Percentiles rank a stretch among this genome's conserved stretches.
Evolutionary conservation across 1,140 invertebrate species (phyloP).

Genomic region (Centruroides sculpturatus): DNA sequence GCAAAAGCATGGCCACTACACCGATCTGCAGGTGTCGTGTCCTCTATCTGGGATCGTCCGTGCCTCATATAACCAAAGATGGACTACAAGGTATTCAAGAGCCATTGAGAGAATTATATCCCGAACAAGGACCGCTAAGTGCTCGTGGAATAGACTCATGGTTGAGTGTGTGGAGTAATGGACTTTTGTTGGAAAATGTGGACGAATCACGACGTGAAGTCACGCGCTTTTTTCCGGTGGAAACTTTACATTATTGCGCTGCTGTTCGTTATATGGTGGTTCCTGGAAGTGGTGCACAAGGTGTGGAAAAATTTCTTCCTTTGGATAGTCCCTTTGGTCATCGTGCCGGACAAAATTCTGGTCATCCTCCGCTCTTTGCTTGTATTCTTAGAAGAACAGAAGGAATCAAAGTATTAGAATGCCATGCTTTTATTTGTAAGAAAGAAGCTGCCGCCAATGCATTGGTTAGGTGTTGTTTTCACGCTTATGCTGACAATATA

Average conservation of each 20-base stretch:
- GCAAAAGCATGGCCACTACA: slow-evolving; percentile 37
- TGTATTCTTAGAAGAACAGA: slow-evolving; percentile 86
- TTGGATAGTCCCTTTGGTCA: slow-evolving; percentile 89
- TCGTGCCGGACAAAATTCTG: slow-evolving; percentile 38
- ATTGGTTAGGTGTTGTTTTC: slow-evolving; percentile 82
- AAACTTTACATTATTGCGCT: slow-evolving; percentile 91
- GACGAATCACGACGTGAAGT: slow-evolving; percentile 89
- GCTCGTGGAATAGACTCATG: slow-evolving; percentile 91
- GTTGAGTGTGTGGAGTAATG: slow-evolving; percentile 94
- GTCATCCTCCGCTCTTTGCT: slow-evolving; percentile 89
- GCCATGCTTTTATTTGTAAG: slow-evolving; percentile 97
- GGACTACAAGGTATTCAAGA: slow-evolving; percentile 95
- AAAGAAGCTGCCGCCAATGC: slow-evolving; percentile 87
- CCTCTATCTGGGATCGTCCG: slow-evolving; percentile 92
- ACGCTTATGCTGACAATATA: slow-evolving; percentile 84
- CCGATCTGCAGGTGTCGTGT: slow-evolving; percentile 92
- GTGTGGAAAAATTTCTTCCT: slow-evolving; percentile 74
- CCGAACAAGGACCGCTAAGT: slow-evolving; percentile 56
- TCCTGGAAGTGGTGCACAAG: slow-evolving; percentile 33
- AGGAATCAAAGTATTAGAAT: slow-evolving; percentile 97
- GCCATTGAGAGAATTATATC: slow-evolving; percentile 89
- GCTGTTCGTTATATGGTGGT: slow-evolving; percentile 70
- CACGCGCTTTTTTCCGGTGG: slow-evolving; percentile 93
- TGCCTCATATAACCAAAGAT: slow-evolving; percentile 94
- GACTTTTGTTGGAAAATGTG: slow-evolving; percentile 88